These are phyloP conservation scores for Oppia nitens DNA, from an alignment of 1,140 invertebrate species.

Conservation along the genomic window DNA sequence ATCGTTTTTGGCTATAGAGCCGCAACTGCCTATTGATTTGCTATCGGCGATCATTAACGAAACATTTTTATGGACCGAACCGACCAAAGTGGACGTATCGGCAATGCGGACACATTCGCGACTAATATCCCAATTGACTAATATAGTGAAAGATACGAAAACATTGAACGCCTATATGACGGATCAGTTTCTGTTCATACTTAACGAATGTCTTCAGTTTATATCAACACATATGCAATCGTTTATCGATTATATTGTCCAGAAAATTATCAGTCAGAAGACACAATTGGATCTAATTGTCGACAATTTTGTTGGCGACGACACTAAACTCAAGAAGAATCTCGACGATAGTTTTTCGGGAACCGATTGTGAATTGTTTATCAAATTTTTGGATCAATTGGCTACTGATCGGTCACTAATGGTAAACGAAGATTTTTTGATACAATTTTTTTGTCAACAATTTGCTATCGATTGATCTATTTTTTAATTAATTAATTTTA, in stretches of 20 bases:
- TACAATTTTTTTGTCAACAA: no score
- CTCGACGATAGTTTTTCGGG: no score
- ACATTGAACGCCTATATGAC: background rate
- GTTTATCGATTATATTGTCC: background rate
- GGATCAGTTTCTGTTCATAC: background rate
- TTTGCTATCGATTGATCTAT: no score
- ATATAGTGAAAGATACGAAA: background rate
- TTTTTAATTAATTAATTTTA: no score
- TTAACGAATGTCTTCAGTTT: background rate
- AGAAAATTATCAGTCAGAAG: background rate
- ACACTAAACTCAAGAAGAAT: no score
- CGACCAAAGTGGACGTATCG: background rate
- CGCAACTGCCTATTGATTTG: background rate
- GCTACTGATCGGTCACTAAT: no score
- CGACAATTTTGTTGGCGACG: background rate
- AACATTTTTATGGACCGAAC: background rate
- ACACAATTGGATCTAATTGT: background rate
- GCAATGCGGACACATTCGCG: background rate
- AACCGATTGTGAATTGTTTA: no score
- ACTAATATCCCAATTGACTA: background rate
- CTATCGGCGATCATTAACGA: background rate
- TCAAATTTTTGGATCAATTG: no score
- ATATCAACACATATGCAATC: background rate
- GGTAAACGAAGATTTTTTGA: no score
- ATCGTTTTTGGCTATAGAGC: background rate